Evolutionary conservation across 2,888 invertebrate species (phyloP).

Genomic region (Eristalis tenax): DNA sequence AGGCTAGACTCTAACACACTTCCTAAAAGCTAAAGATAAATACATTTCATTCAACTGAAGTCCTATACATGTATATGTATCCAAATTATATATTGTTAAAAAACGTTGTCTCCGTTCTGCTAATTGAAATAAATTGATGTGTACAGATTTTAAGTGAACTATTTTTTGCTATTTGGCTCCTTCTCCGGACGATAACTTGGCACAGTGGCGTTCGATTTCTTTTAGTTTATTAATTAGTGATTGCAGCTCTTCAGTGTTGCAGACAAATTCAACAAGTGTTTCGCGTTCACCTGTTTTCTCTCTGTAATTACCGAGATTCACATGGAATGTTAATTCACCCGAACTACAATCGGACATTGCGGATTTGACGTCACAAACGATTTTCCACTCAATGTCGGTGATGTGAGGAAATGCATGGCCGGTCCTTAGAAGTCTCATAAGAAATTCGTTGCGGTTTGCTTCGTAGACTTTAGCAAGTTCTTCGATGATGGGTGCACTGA

Average conservation of each 20-base stretch:
- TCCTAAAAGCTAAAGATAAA: constrained; percentile 54
- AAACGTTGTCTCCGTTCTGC: constrained; percentile 25
- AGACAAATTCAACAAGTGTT: constrained; percentile 79
- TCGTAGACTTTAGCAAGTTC: constrained; percentile 78
- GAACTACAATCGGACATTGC: constrained; percentile 78
- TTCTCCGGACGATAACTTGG: constrained; percentile 74
- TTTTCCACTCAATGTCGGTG: constrained; percentile 80
- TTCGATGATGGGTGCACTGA: constrained; percentile 75
- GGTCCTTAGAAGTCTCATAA: constrained; percentile 77
- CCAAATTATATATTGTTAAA: constrained; percentile 45
- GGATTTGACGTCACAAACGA: constrained; percentile 79
- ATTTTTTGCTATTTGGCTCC: constrained; percentile 57
- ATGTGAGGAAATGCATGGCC: constrained; percentile 79
- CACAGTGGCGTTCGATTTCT: constrained; percentile 80
- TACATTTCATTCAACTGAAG: constrained; percentile 50
- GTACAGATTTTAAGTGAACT: constrained; percentile 18
- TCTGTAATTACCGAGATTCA: constrained; percentile 79
- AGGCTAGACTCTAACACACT: constrained; percentile 49
- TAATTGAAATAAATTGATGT: constrained; percentile 57
- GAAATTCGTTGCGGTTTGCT: constrained; percentile 77
- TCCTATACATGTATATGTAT: constrained; percentile 48
- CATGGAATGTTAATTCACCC: constrained; percentile 77
- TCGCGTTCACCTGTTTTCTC: constrained; percentile 77
- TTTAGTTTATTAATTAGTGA: constrained; percentile 80
- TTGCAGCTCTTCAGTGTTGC: constrained; percentile 80